A percentile compares a stretch with the other conserved stretches of the same genome.
Evolutionary conservation across 2,113 vertebrate species (phyloP).

Genomic region (Amia ocellicauda): DNA sequence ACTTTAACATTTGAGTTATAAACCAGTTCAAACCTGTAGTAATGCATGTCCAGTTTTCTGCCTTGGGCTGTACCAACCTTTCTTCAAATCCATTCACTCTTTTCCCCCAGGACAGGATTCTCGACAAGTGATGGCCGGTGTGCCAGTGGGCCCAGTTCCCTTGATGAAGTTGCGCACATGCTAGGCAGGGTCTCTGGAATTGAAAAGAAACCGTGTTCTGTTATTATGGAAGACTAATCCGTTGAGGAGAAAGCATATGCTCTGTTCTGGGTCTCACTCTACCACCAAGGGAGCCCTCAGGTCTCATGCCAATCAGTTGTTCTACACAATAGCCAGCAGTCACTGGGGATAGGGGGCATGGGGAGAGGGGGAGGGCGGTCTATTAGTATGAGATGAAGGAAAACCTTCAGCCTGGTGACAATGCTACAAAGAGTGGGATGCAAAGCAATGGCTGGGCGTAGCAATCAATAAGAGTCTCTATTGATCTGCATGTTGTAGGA

Average conservation of each 20-base stretch:
- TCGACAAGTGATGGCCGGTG: no score
- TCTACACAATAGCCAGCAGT: slow-evolving; percentile 47
- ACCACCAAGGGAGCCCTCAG: slow-evolving; percentile 41
- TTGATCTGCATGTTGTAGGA: slow-evolving; percentile 40
- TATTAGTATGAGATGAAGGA: slow-evolving; percentile 55
- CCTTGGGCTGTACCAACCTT: no score
- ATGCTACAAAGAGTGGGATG: slow-evolving; percentile 40
- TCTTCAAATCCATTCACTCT: no score
- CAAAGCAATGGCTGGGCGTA: slow-evolving; percentile 11
- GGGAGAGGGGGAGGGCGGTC: slow-evolving; percentile 26
- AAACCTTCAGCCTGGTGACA: slow-evolving; percentile 44
- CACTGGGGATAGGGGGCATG: slow-evolving; percentile 32
- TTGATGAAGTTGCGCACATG: slow-evolving; percentile 36
- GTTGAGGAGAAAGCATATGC: slow-evolving; percentile 55
- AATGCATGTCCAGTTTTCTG: no score
- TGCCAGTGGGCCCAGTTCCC: not conserved
- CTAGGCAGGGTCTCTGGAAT: slow-evolving; percentile 45
- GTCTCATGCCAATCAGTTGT: slow-evolving; percentile 53
- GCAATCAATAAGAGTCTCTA: slow-evolving; percentile 39
- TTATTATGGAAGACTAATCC: slow-evolving; percentile 64
- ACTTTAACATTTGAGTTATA: no score
- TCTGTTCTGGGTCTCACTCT: slow-evolving; percentile 46
- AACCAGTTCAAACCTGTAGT: no score
- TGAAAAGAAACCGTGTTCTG: slow-evolving; percentile 61
- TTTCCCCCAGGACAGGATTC: no score